Percentiles rank a stretch among this genome's conserved stretches.
Evolutionary conservation across 1,140 invertebrate genomes (phyloP).

Genomic region (Scylla paramamosain): DNA sequence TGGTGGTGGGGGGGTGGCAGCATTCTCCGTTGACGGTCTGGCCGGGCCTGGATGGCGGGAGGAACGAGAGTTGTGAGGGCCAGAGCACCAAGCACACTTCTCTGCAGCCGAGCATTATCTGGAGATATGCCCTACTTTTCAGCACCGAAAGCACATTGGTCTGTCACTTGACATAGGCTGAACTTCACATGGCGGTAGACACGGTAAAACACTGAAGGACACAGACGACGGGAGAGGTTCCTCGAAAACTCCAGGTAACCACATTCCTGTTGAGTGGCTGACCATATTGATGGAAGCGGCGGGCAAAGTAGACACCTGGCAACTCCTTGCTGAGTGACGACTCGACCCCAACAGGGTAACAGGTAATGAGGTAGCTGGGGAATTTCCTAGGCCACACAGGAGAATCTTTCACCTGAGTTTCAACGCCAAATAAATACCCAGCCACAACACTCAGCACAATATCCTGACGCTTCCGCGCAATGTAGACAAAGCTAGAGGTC

Average conservation of each 20-base stretch:
- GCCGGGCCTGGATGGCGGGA: neutral
- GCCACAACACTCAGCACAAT: too few relatives aligned
- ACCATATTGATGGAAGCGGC: slow-evolving; percentile 31
- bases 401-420: neutral
- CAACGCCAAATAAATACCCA: neutral
- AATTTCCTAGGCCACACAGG: neutral
- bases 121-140: slow-evolving; percentile 35
- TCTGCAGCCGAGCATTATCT: slow-evolving; percentile 9
- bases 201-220: slow-evolving; percentile 33
- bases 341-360: neutral
- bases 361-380: neutral
- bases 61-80: neutral
- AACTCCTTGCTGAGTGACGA: neutral
- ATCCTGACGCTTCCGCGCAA: neutral
- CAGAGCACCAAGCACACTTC: slow-evolving; percentile 34
- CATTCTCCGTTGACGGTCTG: too few relatives aligned
- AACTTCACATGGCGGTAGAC: slow-evolving; percentile 36
- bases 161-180: neutral
- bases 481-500: slow-evolving; percentile 8
- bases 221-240: neutral
- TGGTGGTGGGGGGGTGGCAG: too few relatives aligned
- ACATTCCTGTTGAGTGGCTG: slow-evolving; percentile 22
- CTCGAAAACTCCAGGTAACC: neutral
- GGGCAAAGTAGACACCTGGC: neutral
- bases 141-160: neutral